Evolutionary conservation across 2,113 vertebrate genomes (phyloP), one percentile per base, ranked within the genome.

Genomic region (Colistium nudipinnis): DNA sequence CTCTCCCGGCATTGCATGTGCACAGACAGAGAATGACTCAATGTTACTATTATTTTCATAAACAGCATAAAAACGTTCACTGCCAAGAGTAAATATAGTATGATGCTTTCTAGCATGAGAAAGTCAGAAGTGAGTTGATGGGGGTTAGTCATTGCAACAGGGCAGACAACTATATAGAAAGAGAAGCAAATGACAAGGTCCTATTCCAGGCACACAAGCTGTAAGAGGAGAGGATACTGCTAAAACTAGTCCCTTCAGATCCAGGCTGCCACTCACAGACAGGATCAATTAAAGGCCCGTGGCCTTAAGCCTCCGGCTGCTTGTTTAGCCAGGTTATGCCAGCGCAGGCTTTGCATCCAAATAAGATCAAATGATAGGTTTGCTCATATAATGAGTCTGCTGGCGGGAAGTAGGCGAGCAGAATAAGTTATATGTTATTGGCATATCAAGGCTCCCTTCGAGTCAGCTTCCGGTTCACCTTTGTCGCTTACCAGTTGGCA

Each of bases 281-380:
- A 73, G 77, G 89, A 90, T 89, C 82, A 91, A 91, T 93, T 87
- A 87, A 86, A 86, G 63, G 44, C 79, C 78, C 20, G 36, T 43
- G 65, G 68, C 61, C 79, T 81, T 89, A 87, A 84, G 81, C 83
- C 80, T 78, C 70, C 7, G 54, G 63, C 56, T 76, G 80, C 68
- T 76, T 81, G 78, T 79, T 62, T 83, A 78, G 74, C 70, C 81
- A 79, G 84, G 74, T 83, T 86, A 87, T 71, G 47, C n/a, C n/a
- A n/a, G 76, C 30, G 62, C 65, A 3, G 9, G 62, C 69, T 81
- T 73, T 77, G 80, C 83, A 89, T 91, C 56, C 38, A 83, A 90
- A 87, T 80, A 83, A 76, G 70, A 65, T 49, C 22, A 49, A 27
- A 12, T 49, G 24, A 49, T 6, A 25, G 24, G 14, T 4, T 17